phyloP scores from a whole-genome alignment of 2,797 vertebrate species.

The Microtus agrestis region DNA sequence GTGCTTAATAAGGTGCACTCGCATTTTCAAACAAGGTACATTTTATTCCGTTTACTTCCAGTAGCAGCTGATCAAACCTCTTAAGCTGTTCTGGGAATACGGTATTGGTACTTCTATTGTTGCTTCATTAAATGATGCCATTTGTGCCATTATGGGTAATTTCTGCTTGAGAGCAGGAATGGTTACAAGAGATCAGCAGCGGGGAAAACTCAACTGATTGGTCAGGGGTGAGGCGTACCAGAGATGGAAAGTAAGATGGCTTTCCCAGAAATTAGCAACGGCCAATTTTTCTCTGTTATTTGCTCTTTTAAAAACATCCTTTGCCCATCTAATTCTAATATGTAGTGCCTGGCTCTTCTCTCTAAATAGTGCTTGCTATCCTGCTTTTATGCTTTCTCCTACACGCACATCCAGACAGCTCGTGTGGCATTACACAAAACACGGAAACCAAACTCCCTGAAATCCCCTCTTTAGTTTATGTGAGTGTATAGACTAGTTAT shows the following conservation, averaged over 20 bases:
- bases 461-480: slow-evolving; percentile 26
- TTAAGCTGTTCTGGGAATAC: slow-evolving; percentile 61
- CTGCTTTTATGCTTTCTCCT: slow-evolving; percentile 50
- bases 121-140: slow-evolving; percentile 64
- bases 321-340: slow-evolving; percentile 56
- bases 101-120: slow-evolving; percentile 57
- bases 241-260: slow-evolving; percentile 47
- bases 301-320: slow-evolving; percentile 52
- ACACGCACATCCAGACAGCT: slow-evolving; percentile 38
- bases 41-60: slow-evolving; percentile 63
- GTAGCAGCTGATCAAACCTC: slow-evolving; percentile 71
- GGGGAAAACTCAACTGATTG: slow-evolving; percentile 54
- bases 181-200: slow-evolving; percentile 60
- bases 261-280: slow-evolving; percentile 74
- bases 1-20: slow-evolving; percentile 57
- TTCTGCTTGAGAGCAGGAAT: slow-evolving; percentile 64
- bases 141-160: slow-evolving; percentile 67
- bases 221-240: slow-evolving; percentile 44
- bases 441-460: slow-evolving; percentile 46
- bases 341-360: neutral
- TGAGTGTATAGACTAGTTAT: neutral
- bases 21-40: slow-evolving; percentile 69
- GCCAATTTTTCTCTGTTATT: slow-evolving; percentile 52
- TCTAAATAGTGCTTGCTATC: slow-evolving; percentile 38
- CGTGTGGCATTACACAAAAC: neutral